A percentile compares a stretch with the other conserved stretches of the same genome.
phyloP scores from a whole-genome alignment of 2,888 invertebrate species.

The Apodemia hepburni region DNA sequence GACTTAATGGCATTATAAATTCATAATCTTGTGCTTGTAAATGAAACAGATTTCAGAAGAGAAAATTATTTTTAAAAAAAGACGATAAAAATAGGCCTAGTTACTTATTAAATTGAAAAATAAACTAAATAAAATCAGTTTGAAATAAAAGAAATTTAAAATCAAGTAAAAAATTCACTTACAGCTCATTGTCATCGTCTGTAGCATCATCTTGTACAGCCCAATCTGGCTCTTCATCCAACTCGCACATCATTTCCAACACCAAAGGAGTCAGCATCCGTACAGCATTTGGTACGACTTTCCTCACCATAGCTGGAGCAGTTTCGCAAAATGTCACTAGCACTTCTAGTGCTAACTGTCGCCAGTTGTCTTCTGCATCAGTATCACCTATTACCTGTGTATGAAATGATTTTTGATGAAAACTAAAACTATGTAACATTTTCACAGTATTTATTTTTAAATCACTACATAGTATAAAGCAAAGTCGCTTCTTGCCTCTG shows the following conservation, averaged over 20 bases:
- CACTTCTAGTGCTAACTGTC: conserved; percentile 95
- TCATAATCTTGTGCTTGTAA: too few species aligned
- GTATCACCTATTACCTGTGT: conserved; percentile 83
- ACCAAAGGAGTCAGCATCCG: conserved; percentile 90
- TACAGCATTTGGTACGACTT: conserved; percentile 92
- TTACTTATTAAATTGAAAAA: too few species aligned
- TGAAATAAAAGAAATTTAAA: neutral
- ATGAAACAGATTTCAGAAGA: too few species aligned
- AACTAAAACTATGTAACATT: too few species aligned
- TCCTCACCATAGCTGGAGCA: conserved; percentile 97
- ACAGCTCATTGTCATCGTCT: conserved; percentile 95
- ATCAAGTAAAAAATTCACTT: conserved; percentile 31
- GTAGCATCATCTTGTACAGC: conserved; percentile 90
- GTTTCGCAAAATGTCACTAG: conserved; percentile 93
- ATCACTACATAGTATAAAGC: too few species aligned
- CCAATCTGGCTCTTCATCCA: conserved; percentile 96
- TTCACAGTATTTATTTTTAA: too few species aligned
- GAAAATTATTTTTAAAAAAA: too few species aligned
- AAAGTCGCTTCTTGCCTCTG: too few species aligned
- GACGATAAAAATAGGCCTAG: too few species aligned
- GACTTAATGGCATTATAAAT: too few species aligned
- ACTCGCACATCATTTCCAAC: conserved; percentile 96
- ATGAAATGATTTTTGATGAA: neutral
- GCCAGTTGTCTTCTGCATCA: conserved; percentile 89
- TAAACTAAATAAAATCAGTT: too few species aligned